phyloP scores from a whole-genome alignment of 2,888 invertebrate species.

The Drosophila lacicola region DNA sequence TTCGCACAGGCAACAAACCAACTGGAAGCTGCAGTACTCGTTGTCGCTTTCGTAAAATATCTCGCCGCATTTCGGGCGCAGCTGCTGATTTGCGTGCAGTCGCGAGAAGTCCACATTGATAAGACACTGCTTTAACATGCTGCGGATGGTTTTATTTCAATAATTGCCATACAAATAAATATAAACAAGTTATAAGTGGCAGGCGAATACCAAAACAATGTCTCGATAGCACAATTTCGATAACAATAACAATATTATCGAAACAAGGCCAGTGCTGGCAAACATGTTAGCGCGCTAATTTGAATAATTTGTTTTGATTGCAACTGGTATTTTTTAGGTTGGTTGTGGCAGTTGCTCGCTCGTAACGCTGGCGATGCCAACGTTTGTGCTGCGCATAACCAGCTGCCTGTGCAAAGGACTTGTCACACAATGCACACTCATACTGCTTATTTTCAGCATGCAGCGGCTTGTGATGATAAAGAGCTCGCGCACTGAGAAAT shows the following conservation, averaged over 20 bases:
- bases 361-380: conserved; percentile 56
- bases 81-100: conserved; percentile 55
- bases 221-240: conserved; percentile 19
- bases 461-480: conserved; percentile 69
- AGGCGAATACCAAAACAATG: conserved; percentile 21
- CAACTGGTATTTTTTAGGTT: not conserved
- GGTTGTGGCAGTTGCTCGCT: conserved; percentile 39
- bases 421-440: conserved; percentile 69
- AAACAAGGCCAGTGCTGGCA: conserved; percentile 16
- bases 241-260: conserved; percentile 29
- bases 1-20: conserved; percentile 63
- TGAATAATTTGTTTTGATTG: conserved; percentile 10
- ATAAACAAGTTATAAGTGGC: conserved; percentile 32
- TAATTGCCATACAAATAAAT: conserved; percentile 31
- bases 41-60: conserved; percentile 63
- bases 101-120: conserved; percentile 58
- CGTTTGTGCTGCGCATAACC: conserved; percentile 79
- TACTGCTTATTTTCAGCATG: conserved; percentile 65
- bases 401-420: conserved; percentile 72
- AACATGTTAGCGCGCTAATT: conserved; percentile 27
- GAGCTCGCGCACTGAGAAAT: conserved; percentile 69
- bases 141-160: conserved; percentile 37
- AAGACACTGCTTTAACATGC: conserved; percentile 68
- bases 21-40: conserved; percentile 55
- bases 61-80: conserved; percentile 70